Conservation (phyloP, 2,113 vertebrate genomes). For the Oryzias woworae region DNA sequence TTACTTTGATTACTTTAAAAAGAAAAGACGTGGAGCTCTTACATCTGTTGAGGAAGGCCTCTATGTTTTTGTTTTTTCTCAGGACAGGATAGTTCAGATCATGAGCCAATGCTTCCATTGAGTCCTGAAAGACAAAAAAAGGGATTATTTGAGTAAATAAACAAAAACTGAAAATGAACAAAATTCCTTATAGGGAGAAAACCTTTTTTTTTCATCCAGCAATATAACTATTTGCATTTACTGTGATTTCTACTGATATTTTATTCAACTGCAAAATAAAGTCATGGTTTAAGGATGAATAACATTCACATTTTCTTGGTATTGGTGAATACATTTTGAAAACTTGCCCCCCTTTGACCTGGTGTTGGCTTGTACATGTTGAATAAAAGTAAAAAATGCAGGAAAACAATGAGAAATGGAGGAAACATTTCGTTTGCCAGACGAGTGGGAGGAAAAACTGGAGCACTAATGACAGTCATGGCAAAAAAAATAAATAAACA, state of each 20-base stretch:
- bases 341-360: neutral
- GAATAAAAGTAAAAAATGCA: neutral
- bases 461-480: constrained; percentile 3
- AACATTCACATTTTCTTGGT: too few species aligned
- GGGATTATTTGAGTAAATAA: constrained; percentile 3
- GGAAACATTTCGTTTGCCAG: constrained; percentile 6
- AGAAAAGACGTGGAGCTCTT: constrained; percentile 35
- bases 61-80: constrained; percentile 81
- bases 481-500: constrained; percentile 5
- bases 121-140: constrained; percentile 71
- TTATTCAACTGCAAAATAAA: neutral
- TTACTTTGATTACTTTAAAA: too few species aligned
- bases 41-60: constrained; percentile 77
- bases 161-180: neutral
- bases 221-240: neutral
- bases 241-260: too few species aligned
- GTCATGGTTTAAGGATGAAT: neutral
- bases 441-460: constrained; percentile 5
- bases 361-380: constrained; percentile 1
- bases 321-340: too few species aligned
- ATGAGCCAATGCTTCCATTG: constrained; percentile 73
- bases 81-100: constrained; percentile 76
- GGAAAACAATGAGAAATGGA: neutral
- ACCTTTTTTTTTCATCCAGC: neutral
- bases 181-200: neutral